Conservation (phyloP, 2,888 invertebrate species). For the Sinodicranocentrus sp. region DNA sequence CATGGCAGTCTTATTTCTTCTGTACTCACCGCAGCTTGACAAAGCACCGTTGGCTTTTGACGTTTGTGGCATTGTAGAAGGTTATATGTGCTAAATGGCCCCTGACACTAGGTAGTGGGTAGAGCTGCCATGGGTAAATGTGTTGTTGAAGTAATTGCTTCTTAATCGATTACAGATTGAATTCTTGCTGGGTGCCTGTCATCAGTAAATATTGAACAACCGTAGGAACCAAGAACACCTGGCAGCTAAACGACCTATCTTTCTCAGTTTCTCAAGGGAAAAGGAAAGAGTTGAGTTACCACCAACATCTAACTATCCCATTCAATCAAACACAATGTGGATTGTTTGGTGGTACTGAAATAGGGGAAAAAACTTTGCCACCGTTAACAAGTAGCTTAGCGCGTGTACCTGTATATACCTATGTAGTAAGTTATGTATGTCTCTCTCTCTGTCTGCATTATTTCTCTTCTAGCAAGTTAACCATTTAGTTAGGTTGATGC, state of each 20-base stretch:
- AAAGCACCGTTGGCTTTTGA: slow-evolving; percentile 49
- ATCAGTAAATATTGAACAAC: slow-evolving; percentile 57
- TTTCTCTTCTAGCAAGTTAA: background rate
- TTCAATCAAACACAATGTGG: background rate
- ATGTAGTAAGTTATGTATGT: too few species aligned
- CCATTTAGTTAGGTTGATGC: slow-evolving; percentile 51
- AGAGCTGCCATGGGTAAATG: slow-evolving; percentile 30
- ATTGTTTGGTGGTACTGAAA: background rate
- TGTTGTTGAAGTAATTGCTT: slow-evolving; percentile 50
- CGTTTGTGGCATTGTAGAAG: slow-evolving; percentile 60
- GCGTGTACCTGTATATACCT: background rate
- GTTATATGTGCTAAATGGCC: slow-evolving; percentile 33
- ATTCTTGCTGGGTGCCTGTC: slow-evolving; percentile 56
- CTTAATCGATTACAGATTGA: slow-evolving; percentile 66
- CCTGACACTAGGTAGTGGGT: slow-evolving; percentile 31
- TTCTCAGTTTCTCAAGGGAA: background rate
- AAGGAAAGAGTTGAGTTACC: background rate
- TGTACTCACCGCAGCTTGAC: slow-evolving; percentile 26
- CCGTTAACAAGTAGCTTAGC: too few species aligned
- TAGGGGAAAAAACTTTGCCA: too few species aligned
- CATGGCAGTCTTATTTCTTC: slow-evolving; percentile 36
- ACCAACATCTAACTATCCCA: too few species aligned
- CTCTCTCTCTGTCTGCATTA: slow-evolving; percentile 20
- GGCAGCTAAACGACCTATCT: slow-evolving; percentile 20
- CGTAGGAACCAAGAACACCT: slow-evolving; percentile 57